These are phyloP conservation scores for Atopsyche davidsoni DNA, from an alignment of 1,140 invertebrate genomes.

Conservation along the genomic window DNA sequence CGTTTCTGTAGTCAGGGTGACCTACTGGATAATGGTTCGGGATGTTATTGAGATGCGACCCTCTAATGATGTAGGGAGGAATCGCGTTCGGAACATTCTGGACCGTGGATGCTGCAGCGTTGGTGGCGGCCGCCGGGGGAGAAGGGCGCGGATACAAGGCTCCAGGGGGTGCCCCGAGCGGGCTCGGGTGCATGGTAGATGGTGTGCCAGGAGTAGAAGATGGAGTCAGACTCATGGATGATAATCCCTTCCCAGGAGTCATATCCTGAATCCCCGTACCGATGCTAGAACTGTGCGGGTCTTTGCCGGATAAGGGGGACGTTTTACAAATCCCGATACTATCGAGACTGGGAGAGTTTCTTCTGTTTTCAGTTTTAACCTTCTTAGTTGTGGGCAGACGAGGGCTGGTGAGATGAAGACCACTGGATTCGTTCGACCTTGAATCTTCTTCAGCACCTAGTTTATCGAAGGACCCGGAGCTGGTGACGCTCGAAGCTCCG, in stretches of 20 bases:
- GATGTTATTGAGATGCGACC: conserved; percentile 34
- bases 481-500: conserved; percentile 64
- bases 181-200: conserved; percentile 51
- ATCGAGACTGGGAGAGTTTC: conserved; percentile 56
- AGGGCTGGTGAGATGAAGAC: conserved; percentile 35
- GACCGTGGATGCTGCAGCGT: conserved; percentile 51
- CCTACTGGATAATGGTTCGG: conserved; percentile 38
- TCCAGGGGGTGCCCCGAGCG: conserved; percentile 39
- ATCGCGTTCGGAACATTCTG: conserved; percentile 52
- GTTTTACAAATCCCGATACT: conserved; percentile 46
- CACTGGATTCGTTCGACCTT: conserved; percentile 57
- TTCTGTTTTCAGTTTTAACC: conserved; percentile 58
- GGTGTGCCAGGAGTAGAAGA: conserved; percentile 60
- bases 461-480: conserved; percentile 66
- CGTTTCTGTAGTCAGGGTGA: conserved; percentile 43
- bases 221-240: conserved; percentile 57
- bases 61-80: conserved; percentile 51
- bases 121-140: conserved; percentile 54
- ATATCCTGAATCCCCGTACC: conserved; percentile 44
- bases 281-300: conserved; percentile 43
- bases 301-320: conserved; percentile 42
- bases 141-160: conserved; percentile 56
- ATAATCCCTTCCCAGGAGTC: conserved; percentile 45
- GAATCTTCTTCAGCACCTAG: conserved; percentile 69
- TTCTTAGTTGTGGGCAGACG: conserved; percentile 48